Conservation (phyloP, 2,113 vertebrate genomes). For the Paracanthobrama guichenoti region DNA sequence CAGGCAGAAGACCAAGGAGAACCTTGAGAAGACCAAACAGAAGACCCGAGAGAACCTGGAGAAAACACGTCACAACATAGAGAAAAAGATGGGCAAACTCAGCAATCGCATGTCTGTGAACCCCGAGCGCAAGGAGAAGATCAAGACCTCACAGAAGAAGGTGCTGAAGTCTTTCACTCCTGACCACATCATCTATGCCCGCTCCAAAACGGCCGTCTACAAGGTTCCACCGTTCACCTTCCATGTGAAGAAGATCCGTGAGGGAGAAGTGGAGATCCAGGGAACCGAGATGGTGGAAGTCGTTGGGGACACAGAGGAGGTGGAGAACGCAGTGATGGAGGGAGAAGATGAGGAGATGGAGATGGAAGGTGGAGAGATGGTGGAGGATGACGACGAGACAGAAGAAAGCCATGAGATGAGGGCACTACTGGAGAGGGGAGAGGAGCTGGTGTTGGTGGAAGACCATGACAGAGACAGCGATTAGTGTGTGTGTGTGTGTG, state of each 20-base stretch:
- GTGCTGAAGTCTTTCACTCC: conserved; percentile 95
- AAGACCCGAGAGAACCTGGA: conserved; percentile 87
- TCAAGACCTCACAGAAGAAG: conserved; percentile 89
- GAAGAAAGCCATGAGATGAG: conserved; percentile 84
- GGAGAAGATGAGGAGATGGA: conserved; percentile 64
- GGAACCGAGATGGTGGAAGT: conserved; percentile 95
- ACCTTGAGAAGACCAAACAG: conserved; percentile 88
- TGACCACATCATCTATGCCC: conserved; percentile 89
- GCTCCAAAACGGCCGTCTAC: conserved; percentile 91
- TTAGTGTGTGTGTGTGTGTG: conserved; percentile 55
- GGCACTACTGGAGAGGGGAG: conserved; percentile 81
- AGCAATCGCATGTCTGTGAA: conserved; percentile 89
- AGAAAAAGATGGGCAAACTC: conserved; percentile 97
- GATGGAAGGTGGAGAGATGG: conserved; percentile 72
- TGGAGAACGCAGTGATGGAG: conserved; percentile 71
- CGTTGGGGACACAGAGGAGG: conserved; percentile 74
- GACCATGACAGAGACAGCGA: conserved; percentile 85
- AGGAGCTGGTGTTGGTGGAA: conserved; percentile 83
- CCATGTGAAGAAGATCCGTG: conserved; percentile 94
- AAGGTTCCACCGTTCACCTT: conserved; percentile 98
- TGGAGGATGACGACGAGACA: conserved; percentile 64
- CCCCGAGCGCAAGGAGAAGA: conserved; percentile 88
- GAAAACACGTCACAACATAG: conserved; percentile 92
- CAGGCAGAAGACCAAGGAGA: conserved; percentile 86
- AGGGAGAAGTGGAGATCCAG: conserved; percentile 87